Evolutionary conservation across 2,888 invertebrate species (phyloP).

Genomic region (Thysanoteuthis rhombus): DNA sequence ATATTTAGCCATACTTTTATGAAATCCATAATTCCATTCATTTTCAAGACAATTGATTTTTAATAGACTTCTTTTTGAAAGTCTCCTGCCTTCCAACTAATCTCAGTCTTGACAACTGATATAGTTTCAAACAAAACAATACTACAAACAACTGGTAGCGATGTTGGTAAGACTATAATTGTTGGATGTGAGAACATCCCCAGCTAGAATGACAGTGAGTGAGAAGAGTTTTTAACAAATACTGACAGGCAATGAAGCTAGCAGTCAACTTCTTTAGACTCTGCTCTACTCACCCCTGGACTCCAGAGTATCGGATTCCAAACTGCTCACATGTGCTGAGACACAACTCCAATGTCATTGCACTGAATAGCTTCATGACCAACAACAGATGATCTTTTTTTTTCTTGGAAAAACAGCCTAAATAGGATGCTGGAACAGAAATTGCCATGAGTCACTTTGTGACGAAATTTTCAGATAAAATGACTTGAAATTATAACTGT

Average conservation of each 20-base stretch:
- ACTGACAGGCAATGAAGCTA: background rate
- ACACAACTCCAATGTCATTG: constrained; percentile 29
- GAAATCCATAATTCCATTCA: background rate
- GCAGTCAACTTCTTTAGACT: background rate
- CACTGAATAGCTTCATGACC: constrained; percentile 15
- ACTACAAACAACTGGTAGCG: background rate
- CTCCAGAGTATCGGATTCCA: constrained; percentile 22
- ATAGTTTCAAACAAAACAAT: background rate
- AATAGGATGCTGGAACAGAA: constrained; percentile 26
- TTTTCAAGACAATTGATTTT: background rate
- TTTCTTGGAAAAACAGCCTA: constrained; percentile 27
- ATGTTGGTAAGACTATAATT: background rate
- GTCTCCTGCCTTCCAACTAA: background rate
- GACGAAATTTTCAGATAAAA: background rate
- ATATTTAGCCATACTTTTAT: too few relatives aligned
- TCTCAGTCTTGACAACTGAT: background rate
- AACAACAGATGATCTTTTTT: constrained; percentile 2
- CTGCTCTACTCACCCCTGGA: constrained; percentile 20
- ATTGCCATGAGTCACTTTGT: background rate
- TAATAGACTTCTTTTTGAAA: background rate
- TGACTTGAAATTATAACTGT: background rate
- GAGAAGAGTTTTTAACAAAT: background rate
- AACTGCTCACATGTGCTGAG: constrained; percentile 13
- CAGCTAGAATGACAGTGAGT: background rate
- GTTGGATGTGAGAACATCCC: background rate